Evolutionary conservation across 1,140 invertebrate species (phyloP).

Genomic region (Apis cerana): DNA sequence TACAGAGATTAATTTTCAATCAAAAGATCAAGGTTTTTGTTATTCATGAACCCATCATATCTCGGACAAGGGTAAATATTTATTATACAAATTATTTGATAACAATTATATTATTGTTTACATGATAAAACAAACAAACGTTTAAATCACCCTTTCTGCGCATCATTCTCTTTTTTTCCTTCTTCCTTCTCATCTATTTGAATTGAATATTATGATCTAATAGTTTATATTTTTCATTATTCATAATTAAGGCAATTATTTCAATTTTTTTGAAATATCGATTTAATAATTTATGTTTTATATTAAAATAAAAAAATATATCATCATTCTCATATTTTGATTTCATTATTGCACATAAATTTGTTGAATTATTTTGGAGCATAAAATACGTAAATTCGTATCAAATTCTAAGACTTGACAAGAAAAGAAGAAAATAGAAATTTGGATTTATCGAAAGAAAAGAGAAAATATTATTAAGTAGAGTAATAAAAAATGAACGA

Average conservation of each 20-base stretch:
- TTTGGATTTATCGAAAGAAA: too few species aligned
- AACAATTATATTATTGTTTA: conserved; percentile 13
- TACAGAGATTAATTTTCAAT: conserved; percentile 35
- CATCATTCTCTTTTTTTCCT: not conserved
- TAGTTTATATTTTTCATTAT: not conserved
- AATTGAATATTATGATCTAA: not conserved
- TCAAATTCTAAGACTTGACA: not conserved
- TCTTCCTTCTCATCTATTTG: not conserved
- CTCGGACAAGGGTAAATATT: conserved; percentile 27
- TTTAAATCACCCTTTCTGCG: too few species aligned
- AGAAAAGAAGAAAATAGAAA: not conserved
- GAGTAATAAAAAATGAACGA: too few species aligned
- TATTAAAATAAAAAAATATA: too few species aligned
- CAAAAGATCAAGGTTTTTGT: conserved; percentile 40
- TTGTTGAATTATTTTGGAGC: too few species aligned
- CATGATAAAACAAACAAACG: not conserved
- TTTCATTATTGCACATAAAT: too few species aligned
- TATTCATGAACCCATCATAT: not conserved
- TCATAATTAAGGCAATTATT: too few species aligned
- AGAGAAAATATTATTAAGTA: too few species aligned
- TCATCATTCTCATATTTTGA: too few species aligned
- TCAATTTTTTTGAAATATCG: too few species aligned
- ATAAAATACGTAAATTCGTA: too few species aligned
- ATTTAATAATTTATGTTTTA: not conserved
- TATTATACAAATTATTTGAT: conserved; percentile 26